Evolutionary conservation across 2,797 vertebrate species (phyloP), one percentile per base, ranked within the genome.

Genomic region (Naso thynnoides): DNA sequence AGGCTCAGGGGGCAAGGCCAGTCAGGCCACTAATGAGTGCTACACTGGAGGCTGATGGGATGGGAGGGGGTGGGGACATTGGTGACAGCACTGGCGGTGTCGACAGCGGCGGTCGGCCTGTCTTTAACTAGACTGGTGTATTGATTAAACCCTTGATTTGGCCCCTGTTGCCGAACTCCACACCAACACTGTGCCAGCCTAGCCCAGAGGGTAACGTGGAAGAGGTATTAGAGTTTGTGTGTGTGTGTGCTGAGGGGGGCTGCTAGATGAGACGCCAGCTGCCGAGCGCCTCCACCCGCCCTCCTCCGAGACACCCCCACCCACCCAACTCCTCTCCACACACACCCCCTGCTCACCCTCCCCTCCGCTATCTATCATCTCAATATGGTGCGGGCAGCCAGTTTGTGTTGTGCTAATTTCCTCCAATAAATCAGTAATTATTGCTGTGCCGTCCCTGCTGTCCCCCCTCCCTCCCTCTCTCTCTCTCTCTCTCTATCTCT

Each of bases 391-490:
- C 96, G 94, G 96, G 96, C 97, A 98, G 96, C 96, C 97, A 97
- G 97, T 99, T 98, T 97, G 96, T 99, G 97, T 98, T 99, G 97
- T 97, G 97, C 97, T 99, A 99, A 99, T 99, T 98, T 99, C 96
- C 96, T 96, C 96, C 96, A 97, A 97, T 99, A 99, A 99, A 98
- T 99, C 97, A 97, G 97, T 99, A 98, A 99, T 99, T 98, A 99
- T 99, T 98, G 97, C 97, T 97, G 95, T 95, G 95, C 96, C 95
- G 95, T 98, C 97, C 97, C 97, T 96, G 97, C 97, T 97, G 96
- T 96, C 96, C 94, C 95, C 90, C 93, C 65, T 79, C 63, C 29
- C 49, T 45, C 64, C 31, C 29, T 44, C 73, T 23, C 38, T 8
- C 65, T n/a, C 79, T 44, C 56, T 38, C 59, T 50, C 56, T 7